Conservation (phyloP, 2,113 vertebrate genomes). For the Camelus dromedarius region DNA sequence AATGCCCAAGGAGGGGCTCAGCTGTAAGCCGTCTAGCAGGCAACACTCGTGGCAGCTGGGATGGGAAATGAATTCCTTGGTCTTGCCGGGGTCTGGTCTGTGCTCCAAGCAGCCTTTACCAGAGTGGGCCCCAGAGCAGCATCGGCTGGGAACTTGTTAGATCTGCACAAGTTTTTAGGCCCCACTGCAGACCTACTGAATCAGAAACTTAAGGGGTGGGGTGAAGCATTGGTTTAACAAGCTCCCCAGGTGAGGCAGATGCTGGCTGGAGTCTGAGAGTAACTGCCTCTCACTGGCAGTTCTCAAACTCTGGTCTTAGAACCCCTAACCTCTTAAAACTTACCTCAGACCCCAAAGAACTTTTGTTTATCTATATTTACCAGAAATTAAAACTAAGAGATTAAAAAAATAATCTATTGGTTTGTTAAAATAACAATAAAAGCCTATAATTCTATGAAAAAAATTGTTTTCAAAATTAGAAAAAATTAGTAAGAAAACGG, state of each 20-base stretch:
- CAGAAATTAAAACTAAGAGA: background rate
- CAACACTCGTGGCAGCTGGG: rapidly evolving
- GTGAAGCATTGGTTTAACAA: too few species aligned
- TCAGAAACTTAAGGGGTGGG: background rate
- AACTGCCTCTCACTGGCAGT: too few species aligned
- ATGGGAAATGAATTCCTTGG: too few species aligned
- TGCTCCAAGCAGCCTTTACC: rapidly evolving
- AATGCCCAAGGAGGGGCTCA: background rate
- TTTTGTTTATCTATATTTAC: background rate
- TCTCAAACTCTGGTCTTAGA: background rate
- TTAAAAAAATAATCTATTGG: background rate
- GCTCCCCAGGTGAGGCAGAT: background rate
- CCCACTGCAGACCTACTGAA: background rate
- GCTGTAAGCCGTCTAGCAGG: background rate
- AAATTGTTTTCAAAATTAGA: background rate
- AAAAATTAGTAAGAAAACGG: background rate
- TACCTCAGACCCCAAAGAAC: background rate
- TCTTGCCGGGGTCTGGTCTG: background rate
- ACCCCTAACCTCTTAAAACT: background rate
- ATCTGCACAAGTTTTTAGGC: background rate
- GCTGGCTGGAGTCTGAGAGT: background rate
- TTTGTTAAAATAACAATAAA: slow-evolving; percentile 6
- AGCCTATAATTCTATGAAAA: background rate
- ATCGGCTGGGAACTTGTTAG: background rate
- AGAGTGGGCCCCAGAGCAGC: background rate